These are phyloP conservation scores for Heliconius congener DNA, from an alignment of 1,140 invertebrate species.

Conservation along the genomic window DNA sequence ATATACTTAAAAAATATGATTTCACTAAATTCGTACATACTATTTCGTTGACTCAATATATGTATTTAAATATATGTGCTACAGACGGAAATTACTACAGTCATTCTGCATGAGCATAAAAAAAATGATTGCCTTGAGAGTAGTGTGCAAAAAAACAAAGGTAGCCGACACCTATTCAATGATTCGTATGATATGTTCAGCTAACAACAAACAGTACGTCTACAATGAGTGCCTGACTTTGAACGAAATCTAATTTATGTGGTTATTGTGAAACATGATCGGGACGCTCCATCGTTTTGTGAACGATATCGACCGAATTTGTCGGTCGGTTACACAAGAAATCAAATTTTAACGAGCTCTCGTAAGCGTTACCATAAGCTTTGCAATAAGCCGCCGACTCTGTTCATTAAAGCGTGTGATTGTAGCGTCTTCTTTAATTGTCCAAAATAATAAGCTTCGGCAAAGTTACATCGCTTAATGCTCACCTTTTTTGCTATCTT, in stretches of 20 bases:
- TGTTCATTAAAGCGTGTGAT: conserved; percentile 67
- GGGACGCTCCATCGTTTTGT: conserved; percentile 55
- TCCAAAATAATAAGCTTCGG: conserved; percentile 22
- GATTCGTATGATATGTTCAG: conserved; percentile 65
- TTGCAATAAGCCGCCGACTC: conserved; percentile 56
- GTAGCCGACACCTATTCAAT: conserved; percentile 67
- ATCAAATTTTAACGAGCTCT: conserved; percentile 77
- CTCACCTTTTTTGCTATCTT: conserved; percentile 32
- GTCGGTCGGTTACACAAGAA: conserved; percentile 79
- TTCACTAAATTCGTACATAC: background rate
- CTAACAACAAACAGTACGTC: conserved; percentile 67
- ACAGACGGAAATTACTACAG: conserved; percentile 4
- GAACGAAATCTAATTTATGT: conserved; percentile 79
- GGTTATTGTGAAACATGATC: conserved; percentile 78
- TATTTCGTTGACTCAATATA: background rate
- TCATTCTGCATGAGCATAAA: background rate
- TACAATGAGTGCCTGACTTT: conserved; percentile 77
- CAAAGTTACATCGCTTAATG: conserved; percentile 11
- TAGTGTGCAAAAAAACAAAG: conserved; percentile 51
- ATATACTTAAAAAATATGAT: background rate
- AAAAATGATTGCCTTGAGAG: background rate
- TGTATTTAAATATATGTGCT: background rate
- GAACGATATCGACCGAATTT: conserved; percentile 63
- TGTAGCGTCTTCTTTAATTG: conserved; percentile 40
- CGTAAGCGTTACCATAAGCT: conserved; percentile 57